Evolutionary conservation across 1,140 invertebrate genomes (phyloP).

Genomic region (Caenorhabditis brenneri): DNA sequence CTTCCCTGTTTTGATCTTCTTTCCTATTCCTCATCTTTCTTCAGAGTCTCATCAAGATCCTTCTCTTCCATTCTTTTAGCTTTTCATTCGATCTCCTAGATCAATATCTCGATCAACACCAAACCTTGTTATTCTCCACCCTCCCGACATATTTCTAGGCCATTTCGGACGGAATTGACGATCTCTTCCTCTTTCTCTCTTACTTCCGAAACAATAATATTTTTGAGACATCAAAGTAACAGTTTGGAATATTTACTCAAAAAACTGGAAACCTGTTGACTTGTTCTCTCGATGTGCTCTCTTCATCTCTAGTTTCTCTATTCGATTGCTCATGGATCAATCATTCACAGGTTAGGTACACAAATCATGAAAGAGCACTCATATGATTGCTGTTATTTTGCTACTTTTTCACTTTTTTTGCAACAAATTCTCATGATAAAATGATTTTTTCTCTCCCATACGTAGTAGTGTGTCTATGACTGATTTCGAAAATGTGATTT

Average conservation of each 20-base stretch:
- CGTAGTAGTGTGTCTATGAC: no score
- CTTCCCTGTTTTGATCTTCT: neutral
- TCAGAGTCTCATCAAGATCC: neutral
- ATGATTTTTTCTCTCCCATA: no score
- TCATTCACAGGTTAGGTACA: neutral
- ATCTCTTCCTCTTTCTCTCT: neutral
- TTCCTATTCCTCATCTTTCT: neutral
- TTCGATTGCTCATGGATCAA: slow-evolving; percentile 15
- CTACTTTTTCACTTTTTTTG: neutral
- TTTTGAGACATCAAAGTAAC: slow-evolving; percentile 1
- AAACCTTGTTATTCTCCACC: neutral
- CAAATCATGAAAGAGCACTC: neutral
- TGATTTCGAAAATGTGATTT: no score
- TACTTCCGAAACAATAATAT: neutral
- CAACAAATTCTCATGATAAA: no score
- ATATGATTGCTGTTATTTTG: neutral
- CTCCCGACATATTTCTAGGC: neutral
- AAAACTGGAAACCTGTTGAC: neutral
- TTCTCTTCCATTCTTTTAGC: neutral
- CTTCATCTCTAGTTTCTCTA: neutral
- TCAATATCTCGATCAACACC: neutral
- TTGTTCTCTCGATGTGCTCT: neutral
- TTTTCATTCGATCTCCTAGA: neutral
- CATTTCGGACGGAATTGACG: no score
- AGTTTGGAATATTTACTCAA: neutral